Conservation (phyloP, 1,140 invertebrate genomes). For the Palaemon carinicauda region DNA sequence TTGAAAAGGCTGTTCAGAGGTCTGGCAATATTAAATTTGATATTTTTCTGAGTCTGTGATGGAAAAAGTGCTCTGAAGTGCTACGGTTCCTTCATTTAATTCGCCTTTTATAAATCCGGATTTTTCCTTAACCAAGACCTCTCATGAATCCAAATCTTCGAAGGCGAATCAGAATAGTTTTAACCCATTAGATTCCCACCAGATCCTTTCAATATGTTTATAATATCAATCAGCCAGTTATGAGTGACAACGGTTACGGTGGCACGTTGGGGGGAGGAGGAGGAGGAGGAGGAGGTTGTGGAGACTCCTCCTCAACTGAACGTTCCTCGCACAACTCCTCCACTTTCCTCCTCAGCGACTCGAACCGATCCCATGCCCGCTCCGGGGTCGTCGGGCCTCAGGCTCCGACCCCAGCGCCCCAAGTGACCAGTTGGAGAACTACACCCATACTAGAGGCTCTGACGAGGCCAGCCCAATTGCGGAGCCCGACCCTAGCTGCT, state of each 20-base stretch:
- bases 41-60: too few relatives aligned
- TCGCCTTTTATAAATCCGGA: too few relatives aligned
- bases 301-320: conserved; percentile 29
- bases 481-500: conserved; percentile 24
- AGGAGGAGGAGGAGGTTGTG: conserved; percentile 11
- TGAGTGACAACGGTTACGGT: conserved; percentile 24
- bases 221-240: not conserved
- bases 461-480: conserved; percentile 21
- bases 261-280: not conserved
- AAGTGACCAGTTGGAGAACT: conserved; percentile 16
- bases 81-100: too few relatives aligned
- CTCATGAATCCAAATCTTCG: not conserved
- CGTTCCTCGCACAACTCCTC: conserved; percentile 47
- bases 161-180: too few relatives aligned
- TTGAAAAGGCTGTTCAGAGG: too few relatives aligned
- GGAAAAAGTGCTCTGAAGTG: too few relatives aligned
- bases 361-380: not conserved
- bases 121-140: not conserved
- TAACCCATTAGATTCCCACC: too few relatives aligned
- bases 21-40: too few relatives aligned
- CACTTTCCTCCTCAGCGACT: conserved; percentile 32
- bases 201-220: not conserved
- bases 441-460: conserved; percentile 41
- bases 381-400: not conserved
- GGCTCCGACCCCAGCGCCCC: not conserved